Percentiles rank a stretch among this genome's conserved stretches.
Evolutionary conservation across 2,888 invertebrate genomes (phyloP).

Genomic region (Drosophila demipolita): DNA sequence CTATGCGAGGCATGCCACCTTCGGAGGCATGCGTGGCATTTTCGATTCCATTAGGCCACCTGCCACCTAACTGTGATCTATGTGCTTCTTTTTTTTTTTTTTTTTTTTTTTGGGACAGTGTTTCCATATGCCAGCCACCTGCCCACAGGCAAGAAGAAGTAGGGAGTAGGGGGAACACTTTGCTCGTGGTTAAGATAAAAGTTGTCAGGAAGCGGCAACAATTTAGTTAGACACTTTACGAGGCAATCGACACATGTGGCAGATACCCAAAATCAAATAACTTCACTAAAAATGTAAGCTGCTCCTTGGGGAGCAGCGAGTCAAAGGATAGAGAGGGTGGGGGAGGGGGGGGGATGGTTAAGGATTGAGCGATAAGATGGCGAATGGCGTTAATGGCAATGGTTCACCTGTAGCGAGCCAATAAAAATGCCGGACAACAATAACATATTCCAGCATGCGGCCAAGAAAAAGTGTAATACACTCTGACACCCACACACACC

Average conservation of each 20-base stretch:
- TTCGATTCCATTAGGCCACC: constrained; percentile 56
- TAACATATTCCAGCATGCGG: constrained; percentile 73
- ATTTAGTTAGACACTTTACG: constrained; percentile 54
- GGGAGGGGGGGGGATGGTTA: too few relatives aligned
- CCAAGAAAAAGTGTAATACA: constrained; percentile 61
- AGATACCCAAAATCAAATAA: constrained; percentile 62
- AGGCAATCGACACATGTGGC: constrained; percentile 63
- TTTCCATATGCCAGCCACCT: constrained; percentile 7
- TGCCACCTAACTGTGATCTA: constrained; percentile 57
- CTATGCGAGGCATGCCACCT: constrained; percentile 11
- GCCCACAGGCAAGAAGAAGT: not conserved
- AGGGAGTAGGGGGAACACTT: not conserved
- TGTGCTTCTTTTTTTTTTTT: constrained; percentile 5
- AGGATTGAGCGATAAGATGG: not conserved
- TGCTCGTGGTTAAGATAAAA: not conserved
- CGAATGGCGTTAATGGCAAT: constrained; percentile 53
- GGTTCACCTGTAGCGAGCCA: constrained; percentile 68
- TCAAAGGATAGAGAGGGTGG: not conserved
- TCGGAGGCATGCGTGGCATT: not conserved
- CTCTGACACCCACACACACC: not conserved
- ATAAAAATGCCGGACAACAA: constrained; percentile 67
- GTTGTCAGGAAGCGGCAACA: constrained; percentile 33
- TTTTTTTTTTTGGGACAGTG: not conserved
- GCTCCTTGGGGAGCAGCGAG: constrained; percentile 15
- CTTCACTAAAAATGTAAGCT: constrained; percentile 65